Evolutionary conservation across 2,797 vertebrate genomes (phyloP).

Genomic region (Aulostomus chinensis): DNA sequence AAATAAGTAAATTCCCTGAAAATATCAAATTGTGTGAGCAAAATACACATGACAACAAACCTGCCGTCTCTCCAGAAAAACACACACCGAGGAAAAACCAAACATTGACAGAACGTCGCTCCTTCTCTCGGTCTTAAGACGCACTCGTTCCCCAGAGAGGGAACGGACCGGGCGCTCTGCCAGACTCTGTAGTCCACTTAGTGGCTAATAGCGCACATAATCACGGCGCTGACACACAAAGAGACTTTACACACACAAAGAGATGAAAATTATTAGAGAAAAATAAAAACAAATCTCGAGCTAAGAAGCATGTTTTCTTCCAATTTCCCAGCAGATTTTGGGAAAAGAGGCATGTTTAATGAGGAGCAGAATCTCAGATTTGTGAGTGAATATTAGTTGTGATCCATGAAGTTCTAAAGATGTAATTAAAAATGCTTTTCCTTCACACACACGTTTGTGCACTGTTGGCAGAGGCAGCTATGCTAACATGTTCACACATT

Average conservation of each 20-base stretch:
- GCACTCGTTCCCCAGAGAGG: constrained; percentile 39
- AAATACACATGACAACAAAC: neutral
- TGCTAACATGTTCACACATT: too few relatives aligned
- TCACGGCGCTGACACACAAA: constrained; percentile 20
- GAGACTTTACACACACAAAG: constrained; percentile 23
- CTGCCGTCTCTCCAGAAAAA: neutral
- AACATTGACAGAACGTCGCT: constrained; percentile 70
- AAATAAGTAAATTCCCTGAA: too few relatives aligned
- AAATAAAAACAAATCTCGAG: too few relatives aligned
- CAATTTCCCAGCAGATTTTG: too few relatives aligned
- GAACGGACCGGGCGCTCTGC: constrained; percentile 57
- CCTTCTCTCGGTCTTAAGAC: constrained; percentile 72
- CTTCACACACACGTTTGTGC: too few relatives aligned
- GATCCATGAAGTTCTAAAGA: too few relatives aligned
- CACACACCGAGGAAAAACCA: constrained; percentile 43
- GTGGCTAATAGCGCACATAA: constrained; percentile 64
- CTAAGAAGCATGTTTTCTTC: neutral
- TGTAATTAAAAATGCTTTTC: too few relatives aligned
- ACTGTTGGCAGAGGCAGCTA: neutral
- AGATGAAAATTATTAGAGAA: constrained; percentile 21
- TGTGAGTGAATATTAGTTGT: neutral
- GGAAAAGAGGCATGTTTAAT: too few relatives aligned
- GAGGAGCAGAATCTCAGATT: neutral
- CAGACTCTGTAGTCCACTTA: constrained; percentile 63
- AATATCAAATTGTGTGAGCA: neutral